A percentile compares a stretch with the other conserved stretches of the same genome.
phyloP scores from a whole-genome alignment of 2,888 invertebrate species.

The Patella caerulea region DNA sequence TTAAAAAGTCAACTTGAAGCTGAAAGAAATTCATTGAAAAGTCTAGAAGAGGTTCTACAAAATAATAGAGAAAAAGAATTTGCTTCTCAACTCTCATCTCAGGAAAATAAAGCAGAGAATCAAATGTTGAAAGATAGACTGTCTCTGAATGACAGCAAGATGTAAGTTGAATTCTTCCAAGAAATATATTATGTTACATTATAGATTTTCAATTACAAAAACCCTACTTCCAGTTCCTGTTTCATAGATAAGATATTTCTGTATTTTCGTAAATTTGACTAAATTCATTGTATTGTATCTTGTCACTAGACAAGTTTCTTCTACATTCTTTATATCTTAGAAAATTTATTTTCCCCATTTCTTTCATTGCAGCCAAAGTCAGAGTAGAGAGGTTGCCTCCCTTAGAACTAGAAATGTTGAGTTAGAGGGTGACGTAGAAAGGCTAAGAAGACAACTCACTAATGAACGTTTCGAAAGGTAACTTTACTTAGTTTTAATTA shows the following conservation, averaged over 20 bases:
- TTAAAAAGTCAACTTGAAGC: constrained; percentile 60
- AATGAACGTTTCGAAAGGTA: constrained; percentile 72
- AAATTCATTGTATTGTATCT: not conserved
- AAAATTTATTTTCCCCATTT: not conserved
- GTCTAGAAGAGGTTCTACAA: constrained; percentile 68
- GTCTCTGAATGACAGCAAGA: constrained; percentile 70
- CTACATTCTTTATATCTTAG: no score
- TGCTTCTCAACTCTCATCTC: constrained; percentile 66
- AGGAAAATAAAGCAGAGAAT: constrained; percentile 70
- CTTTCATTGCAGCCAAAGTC: constrained; percentile 63
- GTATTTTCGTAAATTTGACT: not conserved
- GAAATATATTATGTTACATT: no score
- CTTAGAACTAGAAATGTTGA: constrained; percentile 68
- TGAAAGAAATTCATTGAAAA: constrained; percentile 62
- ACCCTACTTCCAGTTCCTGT: no score
- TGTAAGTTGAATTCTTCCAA: constrained; percentile 54
- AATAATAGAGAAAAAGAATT: constrained; percentile 71
- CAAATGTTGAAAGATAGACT: constrained; percentile 70
- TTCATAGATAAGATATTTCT: no score
- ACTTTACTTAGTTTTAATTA: not conserved
- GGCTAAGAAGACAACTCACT: constrained; percentile 68
- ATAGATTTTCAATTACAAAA: no score
- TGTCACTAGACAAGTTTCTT: no score
- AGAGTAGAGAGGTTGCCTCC: constrained; percentile 68
- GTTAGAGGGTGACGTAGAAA: constrained; percentile 70